Evolutionary conservation across 2,888 invertebrate species (phyloP), one percentile per base, ranked within the genome.

Genomic region (Hecatera dysodea): DNA sequence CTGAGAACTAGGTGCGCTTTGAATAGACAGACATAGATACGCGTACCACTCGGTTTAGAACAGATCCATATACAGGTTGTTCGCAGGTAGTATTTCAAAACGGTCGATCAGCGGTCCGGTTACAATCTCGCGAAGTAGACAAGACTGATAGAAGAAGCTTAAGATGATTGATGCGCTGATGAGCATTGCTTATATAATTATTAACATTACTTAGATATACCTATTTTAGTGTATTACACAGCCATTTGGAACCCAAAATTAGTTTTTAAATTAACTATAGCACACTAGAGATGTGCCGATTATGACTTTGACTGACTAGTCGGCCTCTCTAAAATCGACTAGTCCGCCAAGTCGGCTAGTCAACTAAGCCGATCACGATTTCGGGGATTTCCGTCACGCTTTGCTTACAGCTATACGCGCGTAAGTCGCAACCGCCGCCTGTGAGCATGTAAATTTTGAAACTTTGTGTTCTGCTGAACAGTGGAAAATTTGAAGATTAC

Each of bases 1-100:
- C 84, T 89, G 88, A 86, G 90, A 91, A 90, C 88, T 89, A 86
- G 90, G 90, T 88, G 88, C 89, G 87, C 84, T 88, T 87, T 88
- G 86, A 87, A 87, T 89, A 85, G 82, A 70, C 77, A 72, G 52
- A 64, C 46, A 65, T 66, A 68, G 50, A 59, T 69, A 67, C 59
- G 33, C 52, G 48, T 44, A 63, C 78, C 78, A 75, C 74, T 86
- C 80, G 69, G 76, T 33, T 60, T 82, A 73, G 83, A 86, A 72
- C 73, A 78, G 67, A 82, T 75, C 75, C 76, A 56, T 77, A 70
- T 73, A 81, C 70, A 75, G 67, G 81, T 75, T 77, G 72, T 42
- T 60, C 42, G 62, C 75, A 71, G 78, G 68, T 70, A 72, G 77
- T 83, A 83, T 88, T 87, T 86, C 88, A 82, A 86, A 86, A 88